Base-by-base conservation (phyloP, 2,113 vertebrate species). In the Oriolus oriolus region DNA sequence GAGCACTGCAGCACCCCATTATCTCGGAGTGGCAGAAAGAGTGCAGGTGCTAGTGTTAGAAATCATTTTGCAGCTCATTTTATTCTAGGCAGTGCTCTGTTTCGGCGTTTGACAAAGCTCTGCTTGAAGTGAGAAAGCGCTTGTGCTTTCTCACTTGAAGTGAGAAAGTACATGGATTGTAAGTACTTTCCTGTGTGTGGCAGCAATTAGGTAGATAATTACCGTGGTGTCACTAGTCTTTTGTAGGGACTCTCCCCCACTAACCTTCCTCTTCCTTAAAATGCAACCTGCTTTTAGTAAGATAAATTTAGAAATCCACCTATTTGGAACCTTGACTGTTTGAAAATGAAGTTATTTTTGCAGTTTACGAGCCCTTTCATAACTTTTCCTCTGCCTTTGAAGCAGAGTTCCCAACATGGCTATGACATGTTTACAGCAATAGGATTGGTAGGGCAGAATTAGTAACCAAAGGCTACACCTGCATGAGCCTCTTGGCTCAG, bases 131-230 rank as follows among this genome's bases (percentile, higher is more conserved):
- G 75, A 64, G 49, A 73, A 75, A 86, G 75, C 83, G 30, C 27
- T 28, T 56, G 50, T 65, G 60, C 50, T n/a, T 65, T 52, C 64
- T 85, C 45, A 23, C 45, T 52, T 61, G n/a, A 93, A 84, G 84
- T 64, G 60, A 59, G 61, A 59, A 89, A 52, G 65, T 57, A 16
- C 49, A 63, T 54, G 4, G 35, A 70, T 33, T 42, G 17, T 33
- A 12, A 27, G 33, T 63, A 63, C 61, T 79, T 78, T 33, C 49
- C 61, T 73, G 53, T 42, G 61, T 54, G 39, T 35, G 23, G 74
- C 27, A 77, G 87, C 31, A 75, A 78, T 94, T 94, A 83, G 65
- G n/a, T 35, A 31, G 87, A 56, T 93, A 82, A 94, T 94, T 91
- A 79, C 35, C 45, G 24, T 33, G 69, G 28, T 33, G 47, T 87